phyloP scores from a whole-genome alignment of 2,888 invertebrate genomes.

The Elysia crispata region DNA sequence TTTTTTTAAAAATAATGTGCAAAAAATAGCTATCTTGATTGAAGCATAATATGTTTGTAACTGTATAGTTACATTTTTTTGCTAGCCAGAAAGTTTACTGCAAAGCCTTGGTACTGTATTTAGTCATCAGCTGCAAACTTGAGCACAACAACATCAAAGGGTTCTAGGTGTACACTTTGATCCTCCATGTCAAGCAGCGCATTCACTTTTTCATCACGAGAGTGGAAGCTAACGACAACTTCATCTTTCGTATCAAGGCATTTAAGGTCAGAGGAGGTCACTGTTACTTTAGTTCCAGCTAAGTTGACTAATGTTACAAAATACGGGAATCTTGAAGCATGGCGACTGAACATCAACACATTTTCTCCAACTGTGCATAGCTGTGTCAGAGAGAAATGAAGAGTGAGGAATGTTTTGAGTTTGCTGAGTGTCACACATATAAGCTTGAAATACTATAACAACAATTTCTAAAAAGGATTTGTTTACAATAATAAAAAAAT shows the following conservation, averaged over 20 bases:
- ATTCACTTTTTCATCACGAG: slow-evolving; percentile 42
- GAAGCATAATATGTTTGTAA: no score
- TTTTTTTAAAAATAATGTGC: no score
- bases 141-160: slow-evolving; percentile 51
- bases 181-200: slow-evolving; percentile 37
- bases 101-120: no score
- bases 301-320: slow-evolving; percentile 73
- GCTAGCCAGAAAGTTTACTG: neutral
- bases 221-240: slow-evolving; percentile 63
- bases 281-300: slow-evolving; percentile 55
- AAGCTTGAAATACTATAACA: no score
- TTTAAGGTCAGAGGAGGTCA: slow-evolving; percentile 48
- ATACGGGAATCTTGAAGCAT: slow-evolving; percentile 72
- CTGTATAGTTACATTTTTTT: no score
- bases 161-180: slow-evolving; percentile 36
- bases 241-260: slow-evolving; percentile 52
- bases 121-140: slow-evolving; percentile 44
- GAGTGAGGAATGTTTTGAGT: neutral
- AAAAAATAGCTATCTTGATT: no score
- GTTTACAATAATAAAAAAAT: no score
- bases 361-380: slow-evolving; percentile 50
- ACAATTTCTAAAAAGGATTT: no score
- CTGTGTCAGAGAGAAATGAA: slow-evolving; percentile 28
- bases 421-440: neutral
- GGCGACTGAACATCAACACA: slow-evolving; percentile 68